These are phyloP conservation scores for Molorchus minor DNA, from an alignment of 2,888 invertebrate genomes.

Conservation along the genomic window DNA sequence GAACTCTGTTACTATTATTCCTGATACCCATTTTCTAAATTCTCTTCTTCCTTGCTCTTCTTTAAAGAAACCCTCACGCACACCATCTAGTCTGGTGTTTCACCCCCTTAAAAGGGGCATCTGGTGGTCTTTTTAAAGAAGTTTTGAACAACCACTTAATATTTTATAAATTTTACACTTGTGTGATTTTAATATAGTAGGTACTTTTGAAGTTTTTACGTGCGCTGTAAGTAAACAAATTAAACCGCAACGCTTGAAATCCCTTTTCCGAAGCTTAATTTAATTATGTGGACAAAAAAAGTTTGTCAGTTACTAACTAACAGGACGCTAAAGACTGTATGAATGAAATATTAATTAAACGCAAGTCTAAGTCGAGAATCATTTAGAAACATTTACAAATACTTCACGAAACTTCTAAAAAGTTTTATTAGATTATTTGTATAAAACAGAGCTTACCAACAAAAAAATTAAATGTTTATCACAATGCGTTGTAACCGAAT, in stretches of 20 bases:
- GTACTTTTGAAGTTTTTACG: too few species aligned
- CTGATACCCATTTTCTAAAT: constrained; percentile 27
- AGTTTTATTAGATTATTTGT: too few species aligned
- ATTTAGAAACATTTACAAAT: neutral
- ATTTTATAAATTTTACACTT: neutral
- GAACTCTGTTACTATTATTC: constrained; percentile 33
- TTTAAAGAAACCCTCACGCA: constrained; percentile 11
- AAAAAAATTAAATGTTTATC: too few species aligned
- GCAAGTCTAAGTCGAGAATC: neutral
- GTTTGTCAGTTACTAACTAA: constrained; percentile 8
- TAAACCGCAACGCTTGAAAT: neutral
- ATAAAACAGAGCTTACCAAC: too few species aligned
- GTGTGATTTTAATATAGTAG: too few species aligned
- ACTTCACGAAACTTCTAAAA: neutral
- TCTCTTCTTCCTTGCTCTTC: constrained; percentile 12
- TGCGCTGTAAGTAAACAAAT: too few species aligned
- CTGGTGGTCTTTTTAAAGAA: too few species aligned
- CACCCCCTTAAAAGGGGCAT: too few species aligned
- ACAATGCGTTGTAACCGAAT: too few species aligned
- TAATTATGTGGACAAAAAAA: constrained; percentile 6
- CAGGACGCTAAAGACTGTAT: constrained; percentile 1
- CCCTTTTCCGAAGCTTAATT: neutral
- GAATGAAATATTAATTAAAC: constrained; percentile 15
- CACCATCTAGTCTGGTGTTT: too few species aligned
- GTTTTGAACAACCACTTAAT: too few species aligned